Evolutionary conservation across 2,113 vertebrate genomes (phyloP).

Genomic region (Puma concolor): DNA sequence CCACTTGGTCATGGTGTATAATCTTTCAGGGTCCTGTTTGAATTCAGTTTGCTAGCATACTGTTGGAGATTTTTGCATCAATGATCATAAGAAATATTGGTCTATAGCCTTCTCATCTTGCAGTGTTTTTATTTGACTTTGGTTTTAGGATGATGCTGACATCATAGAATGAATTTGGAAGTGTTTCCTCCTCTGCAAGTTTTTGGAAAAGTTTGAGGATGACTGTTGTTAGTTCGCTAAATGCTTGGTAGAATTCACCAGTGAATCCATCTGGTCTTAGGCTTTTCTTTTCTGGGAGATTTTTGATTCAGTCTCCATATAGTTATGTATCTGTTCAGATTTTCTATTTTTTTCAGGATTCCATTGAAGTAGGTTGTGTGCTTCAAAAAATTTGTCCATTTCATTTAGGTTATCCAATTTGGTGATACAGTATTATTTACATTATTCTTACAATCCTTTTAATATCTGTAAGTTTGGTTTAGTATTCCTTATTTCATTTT

Average conservation of each 20-base stretch:
- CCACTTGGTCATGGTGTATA: background rate
- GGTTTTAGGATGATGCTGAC: background rate
- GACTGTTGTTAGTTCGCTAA: background rate
- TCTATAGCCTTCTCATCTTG: background rate
- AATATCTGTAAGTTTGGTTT: background rate
- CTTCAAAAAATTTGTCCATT: conserved; percentile 7
- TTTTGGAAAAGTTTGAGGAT: background rate
- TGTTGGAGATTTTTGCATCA: background rate
- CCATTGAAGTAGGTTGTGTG: background rate
- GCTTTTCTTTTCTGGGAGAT: background rate
- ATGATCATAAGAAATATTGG: background rate
- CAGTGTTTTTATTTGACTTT: background rate
- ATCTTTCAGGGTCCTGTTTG: background rate
- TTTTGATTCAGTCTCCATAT: background rate
- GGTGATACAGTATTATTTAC: background rate
- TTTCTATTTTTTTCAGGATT: background rate
- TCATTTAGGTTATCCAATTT: background rate
- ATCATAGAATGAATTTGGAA: background rate
- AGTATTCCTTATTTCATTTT: background rate
- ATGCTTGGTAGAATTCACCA: background rate
- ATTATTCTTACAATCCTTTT: background rate
- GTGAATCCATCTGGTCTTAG: background rate
- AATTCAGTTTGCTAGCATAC: background rate
- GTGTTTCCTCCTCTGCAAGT: background rate
- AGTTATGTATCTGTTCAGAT: background rate